These are phyloP conservation scores for Drosophila willistoni DNA, from an alignment of 1,140 invertebrate genomes.

Conservation along the genomic window DNA sequence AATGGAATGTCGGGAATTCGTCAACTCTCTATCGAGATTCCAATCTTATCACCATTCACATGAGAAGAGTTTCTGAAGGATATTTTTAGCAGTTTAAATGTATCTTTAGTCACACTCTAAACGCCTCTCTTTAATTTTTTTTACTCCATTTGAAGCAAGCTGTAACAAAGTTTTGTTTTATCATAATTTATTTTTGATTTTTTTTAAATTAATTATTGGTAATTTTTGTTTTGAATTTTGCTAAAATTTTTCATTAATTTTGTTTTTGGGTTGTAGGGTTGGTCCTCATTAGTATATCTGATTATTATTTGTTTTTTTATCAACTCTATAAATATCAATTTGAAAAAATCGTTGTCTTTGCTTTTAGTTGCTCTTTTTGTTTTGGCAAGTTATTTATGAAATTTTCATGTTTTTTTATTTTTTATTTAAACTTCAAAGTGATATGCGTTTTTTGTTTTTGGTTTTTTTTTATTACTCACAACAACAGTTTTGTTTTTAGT, in stretches of 20 bases:
- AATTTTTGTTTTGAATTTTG: slow-evolving; percentile 60
- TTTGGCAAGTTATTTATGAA: too few relatives aligned
- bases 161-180: too few relatives aligned
- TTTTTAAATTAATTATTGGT: slow-evolving; percentile 22
- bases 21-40: too few relatives aligned
- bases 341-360: slow-evolving; percentile 43
- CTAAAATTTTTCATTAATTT: slow-evolving; percentile 57
- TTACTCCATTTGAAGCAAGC: too few relatives aligned
- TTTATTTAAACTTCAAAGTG: slow-evolving; percentile 60
- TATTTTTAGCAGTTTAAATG: too few relatives aligned
- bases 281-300: slow-evolving; percentile 63
- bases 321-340: slow-evolving; percentile 38
- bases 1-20: too few relatives aligned
- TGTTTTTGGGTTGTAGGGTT: slow-evolving; percentile 1
- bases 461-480: slow-evolving; percentile 48
- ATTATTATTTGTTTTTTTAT: slow-evolving; percentile 24
- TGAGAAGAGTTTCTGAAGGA: too few relatives aligned
- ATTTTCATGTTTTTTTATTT: too few relatives aligned
- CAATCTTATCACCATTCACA: too few relatives aligned
- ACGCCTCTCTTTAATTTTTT: too few relatives aligned
- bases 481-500: slow-evolving; percentile 55
- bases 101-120: too few relatives aligned
- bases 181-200: slow-evolving; percentile 15
- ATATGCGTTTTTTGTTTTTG: slow-evolving; percentile 57
- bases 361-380: background rate